These are phyloP conservation scores for Rhingia campestris DNA, from an alignment of 2,888 invertebrate genomes.

Conservation along the genomic window DNA sequence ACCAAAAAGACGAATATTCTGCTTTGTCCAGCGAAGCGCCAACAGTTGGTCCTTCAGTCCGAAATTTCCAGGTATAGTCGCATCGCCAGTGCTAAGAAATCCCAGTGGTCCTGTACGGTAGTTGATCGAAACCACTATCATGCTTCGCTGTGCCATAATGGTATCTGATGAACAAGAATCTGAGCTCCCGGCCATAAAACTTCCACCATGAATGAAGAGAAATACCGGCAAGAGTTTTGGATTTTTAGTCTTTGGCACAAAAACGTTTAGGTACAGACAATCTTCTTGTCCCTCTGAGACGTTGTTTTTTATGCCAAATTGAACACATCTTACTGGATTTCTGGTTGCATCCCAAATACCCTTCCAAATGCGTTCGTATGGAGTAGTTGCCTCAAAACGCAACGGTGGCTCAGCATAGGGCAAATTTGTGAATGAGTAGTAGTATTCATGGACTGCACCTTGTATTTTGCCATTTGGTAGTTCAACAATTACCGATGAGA, in stretches of 20 bases:
- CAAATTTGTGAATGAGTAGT: constrained; percentile 86
- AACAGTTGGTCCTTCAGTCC: constrained; percentile 89
- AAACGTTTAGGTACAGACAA: constrained; percentile 86
- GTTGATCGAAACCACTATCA: constrained; percentile 87
- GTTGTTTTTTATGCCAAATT: constrained; percentile 59
- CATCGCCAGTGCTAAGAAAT: constrained; percentile 88
- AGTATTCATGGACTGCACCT: constrained; percentile 76
- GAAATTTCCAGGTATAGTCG: constrained; percentile 87
- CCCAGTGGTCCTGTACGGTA: constrained; percentile 88
- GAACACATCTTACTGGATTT: constrained; percentile 60
- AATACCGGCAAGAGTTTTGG: constrained; percentile 84
- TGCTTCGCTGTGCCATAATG: constrained; percentile 85
- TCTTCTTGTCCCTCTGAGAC: constrained; percentile 83
- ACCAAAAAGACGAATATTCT: constrained; percentile 87
- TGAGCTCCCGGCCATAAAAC: constrained; percentile 86
- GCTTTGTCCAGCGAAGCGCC: constrained; percentile 87
- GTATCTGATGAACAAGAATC: constrained; percentile 84
- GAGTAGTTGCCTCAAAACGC: constrained; percentile 83
- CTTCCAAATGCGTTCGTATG: constrained; percentile 64
- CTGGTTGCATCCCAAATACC: constrained; percentile 83
- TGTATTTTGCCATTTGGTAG: constrained; percentile 72
- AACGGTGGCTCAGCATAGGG: constrained; percentile 87
- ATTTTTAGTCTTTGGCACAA: constrained; percentile 82
- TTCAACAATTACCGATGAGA: constrained; percentile 48
- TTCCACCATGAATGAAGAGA: constrained; percentile 87